phyloP scores from a whole-genome alignment of 2,888 invertebrate genomes.

The Zygogramma bicolorata region DNA sequence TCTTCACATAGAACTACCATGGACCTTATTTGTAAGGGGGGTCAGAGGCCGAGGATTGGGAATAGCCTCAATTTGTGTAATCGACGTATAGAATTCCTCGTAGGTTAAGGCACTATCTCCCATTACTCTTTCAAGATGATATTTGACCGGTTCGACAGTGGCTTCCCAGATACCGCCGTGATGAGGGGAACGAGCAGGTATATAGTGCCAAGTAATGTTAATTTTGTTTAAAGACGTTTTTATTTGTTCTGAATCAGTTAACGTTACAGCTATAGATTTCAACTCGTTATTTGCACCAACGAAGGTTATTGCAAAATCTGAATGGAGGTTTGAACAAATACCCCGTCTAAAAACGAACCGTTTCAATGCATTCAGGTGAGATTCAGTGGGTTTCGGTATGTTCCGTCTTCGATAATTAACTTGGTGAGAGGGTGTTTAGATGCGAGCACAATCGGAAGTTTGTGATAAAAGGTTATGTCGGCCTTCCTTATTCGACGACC shows the following conservation, averaged over 20 bases:
- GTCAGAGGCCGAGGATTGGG: conserved; percentile 53
- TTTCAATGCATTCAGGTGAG: conserved; percentile 26
- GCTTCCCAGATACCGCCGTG: conserved; percentile 59
- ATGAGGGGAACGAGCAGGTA: conserved; percentile 52
- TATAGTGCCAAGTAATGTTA: conserved; percentile 42
- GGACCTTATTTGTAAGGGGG: conserved; percentile 24
- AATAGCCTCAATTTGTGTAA: conserved; percentile 53
- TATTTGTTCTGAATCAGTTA: neutral
- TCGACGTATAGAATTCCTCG: conserved; percentile 55
- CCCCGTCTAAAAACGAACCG: conserved; percentile 30
- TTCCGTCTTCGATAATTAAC: conserved; percentile 40
- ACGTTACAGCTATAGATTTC: neutral
- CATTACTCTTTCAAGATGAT: conserved; percentile 48
- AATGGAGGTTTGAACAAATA: conserved; percentile 20
- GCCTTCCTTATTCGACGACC: conserved; percentile 21
- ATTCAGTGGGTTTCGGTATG: conserved; percentile 23
- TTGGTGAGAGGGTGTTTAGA: neutral
- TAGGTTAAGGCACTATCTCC: conserved; percentile 47
- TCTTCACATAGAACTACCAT: conserved; percentile 53
- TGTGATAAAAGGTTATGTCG: conserved; percentile 1
- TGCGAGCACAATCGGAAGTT: conserved; percentile 21
- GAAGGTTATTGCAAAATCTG: conserved; percentile 19
- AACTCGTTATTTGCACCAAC: neutral
- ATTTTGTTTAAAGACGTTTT: neutral
- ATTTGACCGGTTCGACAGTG: conserved; percentile 53